Percentiles rank a stretch among this genome's conserved stretches.
Evolutionary conservation across 2,888 invertebrate species (phyloP).

Genomic region (Mechanitis messenoides): DNA sequence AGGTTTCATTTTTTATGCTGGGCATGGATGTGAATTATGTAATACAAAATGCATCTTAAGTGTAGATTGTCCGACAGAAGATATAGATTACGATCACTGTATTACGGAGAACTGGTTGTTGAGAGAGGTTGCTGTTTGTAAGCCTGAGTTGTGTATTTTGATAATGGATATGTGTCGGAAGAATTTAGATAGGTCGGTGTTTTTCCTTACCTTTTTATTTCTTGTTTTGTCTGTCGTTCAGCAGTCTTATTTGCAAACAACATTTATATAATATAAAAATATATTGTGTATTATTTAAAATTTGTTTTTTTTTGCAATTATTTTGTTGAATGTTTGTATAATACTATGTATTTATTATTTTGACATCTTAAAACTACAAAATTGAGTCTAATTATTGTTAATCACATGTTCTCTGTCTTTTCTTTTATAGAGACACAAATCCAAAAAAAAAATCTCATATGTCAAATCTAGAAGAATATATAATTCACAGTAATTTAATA

Average conservation of each 20-base stretch:
- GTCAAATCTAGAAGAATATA: conserved; percentile 51
- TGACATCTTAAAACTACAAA: too few species aligned
- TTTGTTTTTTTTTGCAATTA: too few species aligned
- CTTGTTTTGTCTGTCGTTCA: too few species aligned
- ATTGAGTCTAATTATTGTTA: too few species aligned
- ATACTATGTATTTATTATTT: too few species aligned
- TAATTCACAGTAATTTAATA: conserved; percentile 60
- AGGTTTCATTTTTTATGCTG: conserved; percentile 75
- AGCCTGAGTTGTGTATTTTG: conserved; percentile 66
- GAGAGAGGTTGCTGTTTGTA: conserved; percentile 54
- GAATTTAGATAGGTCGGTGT: conserved; percentile 59
- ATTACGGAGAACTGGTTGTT: conserved; percentile 69
- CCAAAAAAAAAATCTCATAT: conserved; percentile 48
- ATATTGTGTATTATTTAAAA: too few species aligned
- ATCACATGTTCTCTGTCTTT: too few species aligned
- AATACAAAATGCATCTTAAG: conserved; percentile 72
- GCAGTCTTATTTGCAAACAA: too few species aligned
- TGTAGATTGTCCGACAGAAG: conserved; percentile 61
- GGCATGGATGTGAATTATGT: conserved; percentile 73
- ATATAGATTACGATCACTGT: conserved; percentile 56
- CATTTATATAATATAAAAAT: too few species aligned
- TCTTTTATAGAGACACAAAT: conserved; percentile 46
- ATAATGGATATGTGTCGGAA: conserved; percentile 77
- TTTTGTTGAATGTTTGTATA: too few species aligned
- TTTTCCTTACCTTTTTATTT: background rate